Base-by-base conservation (phyloP, 2,113 vertebrate species). In the Leptobrachium leishanense region DNA sequence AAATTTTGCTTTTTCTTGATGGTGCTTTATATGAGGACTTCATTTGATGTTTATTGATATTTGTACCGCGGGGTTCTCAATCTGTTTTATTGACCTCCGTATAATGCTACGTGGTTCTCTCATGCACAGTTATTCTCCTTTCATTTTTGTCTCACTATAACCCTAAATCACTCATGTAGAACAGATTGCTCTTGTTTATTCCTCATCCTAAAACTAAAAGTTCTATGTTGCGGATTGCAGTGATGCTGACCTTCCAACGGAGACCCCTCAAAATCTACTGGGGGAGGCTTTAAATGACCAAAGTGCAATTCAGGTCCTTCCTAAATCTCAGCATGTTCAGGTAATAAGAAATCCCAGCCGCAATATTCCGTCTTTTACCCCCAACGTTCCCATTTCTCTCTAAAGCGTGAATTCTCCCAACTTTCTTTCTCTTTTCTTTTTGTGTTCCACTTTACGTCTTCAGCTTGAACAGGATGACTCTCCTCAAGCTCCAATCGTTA, bases 401-500 rank as follows among this genome's bases (percentile, higher is more conserved):
- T 5, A 5, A 8, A 5, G 46, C 46, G 4, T 50, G 57, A 62
- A 20, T 84, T 81, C 43, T 70, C 63, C 76, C 82, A 82, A 75
- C 46, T 83, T 10, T 72, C 72, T 81, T 77, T 74, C 66, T 84
- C 11, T 79, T 44, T 81, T 41, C 81, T 82, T 1, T 10, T 71
- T 2, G 83, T 85, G 2, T 81, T 85, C 0, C 85, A 80, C 1
- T 31, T 31, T 31, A 31, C 20, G 20, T 74, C 83, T 1, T 41
- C 82, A 76, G 84, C 76, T 31, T 43, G 77, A 11, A 50, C 70
- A 0, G 68, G 82, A 0, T 65, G 72, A 68, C 42, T 12, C 70
- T 65, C 43, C 62, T 46, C 43, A 67, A 63, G 12, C 55, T 3
- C 86, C 88, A 74, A 75, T 85, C 40, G 87, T 92, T 44, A 98